Evolutionary conservation across 2,113 vertebrate genomes (phyloP).

Genomic region (Rhizomys pruinosus): DNA sequence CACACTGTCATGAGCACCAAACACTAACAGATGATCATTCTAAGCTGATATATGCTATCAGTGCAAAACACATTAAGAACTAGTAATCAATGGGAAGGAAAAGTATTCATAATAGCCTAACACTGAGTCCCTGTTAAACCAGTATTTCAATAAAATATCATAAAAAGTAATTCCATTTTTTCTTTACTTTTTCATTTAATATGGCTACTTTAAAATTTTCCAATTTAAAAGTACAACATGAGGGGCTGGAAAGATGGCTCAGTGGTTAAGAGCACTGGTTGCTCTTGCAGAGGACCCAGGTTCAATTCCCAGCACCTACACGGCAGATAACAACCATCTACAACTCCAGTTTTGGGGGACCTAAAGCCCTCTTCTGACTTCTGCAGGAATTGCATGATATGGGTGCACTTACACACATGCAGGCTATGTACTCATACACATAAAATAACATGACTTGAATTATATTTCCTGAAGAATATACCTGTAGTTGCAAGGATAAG

Average conservation of each 20-base stretch:
- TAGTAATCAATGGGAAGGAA: background rate
- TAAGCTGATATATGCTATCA: background rate
- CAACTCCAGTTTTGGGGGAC: too few relatives aligned
- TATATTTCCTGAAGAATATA: conserved; percentile 27
- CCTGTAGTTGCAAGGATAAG: background rate
- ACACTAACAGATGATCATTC: background rate
- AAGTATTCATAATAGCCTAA: background rate
- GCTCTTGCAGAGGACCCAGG: too few relatives aligned
- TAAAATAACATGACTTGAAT: background rate
- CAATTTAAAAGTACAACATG: background rate
- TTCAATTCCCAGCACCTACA: too few relatives aligned
- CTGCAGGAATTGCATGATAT: too few relatives aligned
- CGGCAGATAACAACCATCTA: too few relatives aligned
- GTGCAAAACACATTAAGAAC: background rate
- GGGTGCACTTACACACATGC: too few relatives aligned
- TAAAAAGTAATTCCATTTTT: background rate
- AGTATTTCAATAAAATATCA: background rate
- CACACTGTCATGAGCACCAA: background rate
- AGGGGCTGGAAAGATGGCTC: too few relatives aligned
- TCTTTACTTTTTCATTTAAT: background rate
- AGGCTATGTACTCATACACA: too few relatives aligned
- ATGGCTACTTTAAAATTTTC: background rate
- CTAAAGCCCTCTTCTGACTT: too few relatives aligned
- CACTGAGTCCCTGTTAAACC: background rate
- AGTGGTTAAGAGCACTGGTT: too few relatives aligned